These are phyloP conservation scores for Caenorhabditis uteleia DNA, from an alignment of 2,888 invertebrate genomes.

Conservation along the genomic window DNA sequence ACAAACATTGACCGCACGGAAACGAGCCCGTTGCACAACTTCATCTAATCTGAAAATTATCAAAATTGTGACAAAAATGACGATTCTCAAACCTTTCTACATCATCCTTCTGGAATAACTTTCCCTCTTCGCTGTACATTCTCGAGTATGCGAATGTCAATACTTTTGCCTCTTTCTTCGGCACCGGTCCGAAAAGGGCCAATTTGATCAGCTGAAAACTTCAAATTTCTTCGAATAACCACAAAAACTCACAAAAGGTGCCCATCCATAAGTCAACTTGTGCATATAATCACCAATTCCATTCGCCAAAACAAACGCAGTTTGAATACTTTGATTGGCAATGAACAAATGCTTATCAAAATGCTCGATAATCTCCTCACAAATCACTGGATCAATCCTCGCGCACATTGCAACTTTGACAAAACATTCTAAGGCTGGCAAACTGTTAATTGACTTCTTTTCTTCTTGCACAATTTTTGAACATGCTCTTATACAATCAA, in stretches of 20 bases:
- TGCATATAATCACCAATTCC: constrained; percentile 12
- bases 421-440: constrained; percentile 41
- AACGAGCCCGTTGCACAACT: constrained; percentile 38
- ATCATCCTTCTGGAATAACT: constrained; percentile 9
- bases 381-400: constrained; percentile 1
- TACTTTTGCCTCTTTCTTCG: constrained; percentile 48
- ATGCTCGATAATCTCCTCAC: constrained; percentile 8
- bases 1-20: constrained; percentile 26
- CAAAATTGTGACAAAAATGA: too few relatives aligned
- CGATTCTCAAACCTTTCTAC: constrained; percentile 13
- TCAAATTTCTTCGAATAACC: not conserved
- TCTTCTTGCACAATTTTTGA: constrained; percentile 48
- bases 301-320: constrained; percentile 42
- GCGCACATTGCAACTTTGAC: constrained; percentile 24
- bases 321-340: constrained; percentile 37
- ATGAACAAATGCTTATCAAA: constrained; percentile 25
- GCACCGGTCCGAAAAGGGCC: constrained; percentile 53
- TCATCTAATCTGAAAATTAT: constrained; percentile 42
- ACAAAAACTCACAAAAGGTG: constrained; percentile 7
- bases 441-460: constrained; percentile 49
- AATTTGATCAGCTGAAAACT: constrained; percentile 31
- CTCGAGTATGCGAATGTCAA: constrained; percentile 17
- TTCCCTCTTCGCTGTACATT: constrained; percentile 10
- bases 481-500: constrained; percentile 17
- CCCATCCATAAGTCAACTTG: constrained; percentile 25